Base-by-base conservation (phyloP, 2,888 invertebrate genomes). In the Caprella mutica region DNA sequence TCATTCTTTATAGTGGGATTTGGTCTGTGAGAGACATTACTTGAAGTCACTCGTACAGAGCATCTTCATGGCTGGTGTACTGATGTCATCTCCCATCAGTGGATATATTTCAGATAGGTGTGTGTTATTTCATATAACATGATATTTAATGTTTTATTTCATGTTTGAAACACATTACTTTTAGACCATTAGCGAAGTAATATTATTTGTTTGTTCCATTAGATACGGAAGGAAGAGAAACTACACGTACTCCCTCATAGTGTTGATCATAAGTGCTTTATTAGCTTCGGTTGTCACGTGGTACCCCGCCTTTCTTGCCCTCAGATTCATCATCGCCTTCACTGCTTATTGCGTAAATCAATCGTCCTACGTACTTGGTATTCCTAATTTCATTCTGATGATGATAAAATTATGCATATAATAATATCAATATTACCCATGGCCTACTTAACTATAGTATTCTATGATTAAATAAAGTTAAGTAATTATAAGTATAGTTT, bases 311-410 rank as follows among this genome's bases (percentile, higher is more conserved):
- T 87, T 85, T 72, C 77, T 84, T 44, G 72, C 80, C 0, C 76
- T 86, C 42, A 76, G 86, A 43, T 80, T 83, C 3, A 69, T 83
- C 3, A 78, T 85, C 70, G 87, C 87, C 0, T 80, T 83, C 66
- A 82, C 84, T 14, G 85, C 84, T 1, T 85, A 86, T n/a, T 85
- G 86, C 19, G 82, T 86, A 48, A 86, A 86, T 24, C 85, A 86
- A 71, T 82, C 85, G 35, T 85, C 84, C 26, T 84, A 87, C 67
- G 86, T 87, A 5, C 75, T 87, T 33, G 72, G 75, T 75, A 67
- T n/a, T n/a, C n/a, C n/a, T n/a, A n/a, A n/a, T n/a, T n/a, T n/a
- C n/a, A n/a, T n/a, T n/a, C n/a, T n/a, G n/a, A n/a, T n/a, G n/a
- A n/a, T n/a, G n/a, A n/a, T n/a, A n/a, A n/a, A n/a, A n/a, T n/a